Evolutionary conservation across 2,113 vertebrate species (phyloP).

Genomic region (Pelecanus crispus): DNA sequence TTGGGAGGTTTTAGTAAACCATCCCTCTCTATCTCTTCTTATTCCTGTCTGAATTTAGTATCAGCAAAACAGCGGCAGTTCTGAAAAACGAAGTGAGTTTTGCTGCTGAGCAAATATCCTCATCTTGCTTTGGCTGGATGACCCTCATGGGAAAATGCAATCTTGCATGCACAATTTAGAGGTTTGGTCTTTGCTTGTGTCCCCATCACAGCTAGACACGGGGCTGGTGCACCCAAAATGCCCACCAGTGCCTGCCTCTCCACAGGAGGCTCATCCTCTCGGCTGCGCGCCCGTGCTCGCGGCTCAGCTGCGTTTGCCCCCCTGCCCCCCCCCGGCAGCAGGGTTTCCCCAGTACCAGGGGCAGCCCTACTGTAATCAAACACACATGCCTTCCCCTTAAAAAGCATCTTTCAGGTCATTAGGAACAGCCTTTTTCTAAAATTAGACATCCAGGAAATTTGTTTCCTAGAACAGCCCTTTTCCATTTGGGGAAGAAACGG

Average conservation of each 20-base stretch:
- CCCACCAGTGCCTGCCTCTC: background rate
- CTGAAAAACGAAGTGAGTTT: background rate
- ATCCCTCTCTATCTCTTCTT: background rate
- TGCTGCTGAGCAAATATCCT: background rate
- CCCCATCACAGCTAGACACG: too few species aligned
- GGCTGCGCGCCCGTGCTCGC: fast-evolving
- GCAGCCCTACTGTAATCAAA: background rate
- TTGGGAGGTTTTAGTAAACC: background rate
- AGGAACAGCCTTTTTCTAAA: background rate
- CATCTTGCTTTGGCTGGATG: background rate
- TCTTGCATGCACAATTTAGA: background rate
- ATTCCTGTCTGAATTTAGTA: background rate
- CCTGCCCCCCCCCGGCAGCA: background rate
- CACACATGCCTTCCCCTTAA: background rate
- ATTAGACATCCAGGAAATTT: background rate
- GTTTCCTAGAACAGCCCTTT: background rate
- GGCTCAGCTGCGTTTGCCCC: background rate
- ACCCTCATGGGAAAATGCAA: background rate
- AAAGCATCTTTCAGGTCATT: background rate
- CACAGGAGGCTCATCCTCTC: background rate
- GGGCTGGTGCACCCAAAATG: background rate
- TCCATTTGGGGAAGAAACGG: background rate
- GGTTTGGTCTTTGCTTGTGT: background rate
- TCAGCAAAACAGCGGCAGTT: background rate
- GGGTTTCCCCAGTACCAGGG: background rate